Base-by-base conservation (phyloP, 2,113 vertebrate species). In the Chionodraco myersi region DNA sequence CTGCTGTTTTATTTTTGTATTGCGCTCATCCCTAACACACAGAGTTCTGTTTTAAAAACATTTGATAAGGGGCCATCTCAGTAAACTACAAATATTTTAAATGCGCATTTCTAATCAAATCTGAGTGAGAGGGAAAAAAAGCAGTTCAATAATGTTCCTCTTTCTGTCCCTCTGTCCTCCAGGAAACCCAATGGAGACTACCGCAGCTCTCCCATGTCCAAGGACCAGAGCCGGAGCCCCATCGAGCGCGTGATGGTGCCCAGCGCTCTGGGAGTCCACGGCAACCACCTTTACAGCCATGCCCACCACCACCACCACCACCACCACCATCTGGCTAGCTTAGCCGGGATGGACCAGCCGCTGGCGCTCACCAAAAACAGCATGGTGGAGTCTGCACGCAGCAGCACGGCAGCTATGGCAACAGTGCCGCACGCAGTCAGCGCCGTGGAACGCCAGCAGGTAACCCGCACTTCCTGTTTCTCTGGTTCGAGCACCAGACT, bases 321-420 rank as follows among this genome's bases (percentile, higher is more conserved):
- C 61, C 93, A 88, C 56, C 96, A 96, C 56, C 94, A 97, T 91
- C 96, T 99, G 90, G 96, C 97, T 54, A 95, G 94, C 92, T 93
- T 99, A 90, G 93, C 95, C 64, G 10, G 83, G 73, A 95, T 97
- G 96, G 98, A 99, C 92, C 98, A 99, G 95, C 98, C 98, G 7
- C 95, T 99, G 23, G 98, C 98, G 60, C 97, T 99, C 91, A 99
- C 98, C 96, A 99, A 99, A 95, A 97, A 94, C 94, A 97, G 94
- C 92, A 75, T 95, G 94, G 96, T 95, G 93, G 97, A 98, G 10
- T 83, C 94, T 2, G 86, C 92, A 75, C 93, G 97, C 58, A 72
- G 82, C 82, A 85, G 77, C 82, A 91, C 94, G 0, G 91, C 95
- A 0, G 88, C 95, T 75, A 86, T 88, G 85, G 68, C 54, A 58